Evolutionary conservation across 2,888 invertebrate species (phyloP).

Genomic region (Drosophila mercatorum): DNA sequence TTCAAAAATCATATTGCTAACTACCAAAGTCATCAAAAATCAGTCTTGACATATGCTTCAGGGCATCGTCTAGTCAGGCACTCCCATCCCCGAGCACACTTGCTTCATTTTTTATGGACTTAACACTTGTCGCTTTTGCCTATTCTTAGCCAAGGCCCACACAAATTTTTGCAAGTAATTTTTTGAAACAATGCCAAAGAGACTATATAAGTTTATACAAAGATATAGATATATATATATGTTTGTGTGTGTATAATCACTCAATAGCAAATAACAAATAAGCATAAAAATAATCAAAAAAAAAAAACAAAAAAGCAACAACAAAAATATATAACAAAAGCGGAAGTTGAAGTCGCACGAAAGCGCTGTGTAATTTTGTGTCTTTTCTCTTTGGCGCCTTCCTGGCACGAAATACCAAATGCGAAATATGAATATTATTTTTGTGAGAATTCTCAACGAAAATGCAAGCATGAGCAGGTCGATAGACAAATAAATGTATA

Average conservation of each 20-base stretch:
- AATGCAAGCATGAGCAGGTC: conserved; percentile 51
- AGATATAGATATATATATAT: not conserved
- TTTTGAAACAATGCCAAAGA: conserved; percentile 64
- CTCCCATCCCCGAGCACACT: not conserved
- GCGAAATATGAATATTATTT: conserved; percentile 48
- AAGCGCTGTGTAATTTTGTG: conserved; percentile 74
- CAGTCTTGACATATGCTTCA: not conserved
- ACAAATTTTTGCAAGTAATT: conserved; percentile 52
- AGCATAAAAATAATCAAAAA: conserved; percentile 41
- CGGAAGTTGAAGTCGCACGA: conserved; percentile 71
- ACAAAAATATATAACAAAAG: conserved; percentile 55
- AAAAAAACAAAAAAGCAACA: conserved; percentile 5
- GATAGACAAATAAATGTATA: conserved; percentile 62
- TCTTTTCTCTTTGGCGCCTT: conserved; percentile 67
- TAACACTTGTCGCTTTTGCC: conserved; percentile 65
- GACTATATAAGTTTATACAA: conserved; percentile 43
- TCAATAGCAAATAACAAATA: conserved; percentile 66
- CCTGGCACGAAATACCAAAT: conserved; percentile 72
- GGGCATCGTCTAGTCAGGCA: not conserved
- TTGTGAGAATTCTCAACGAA: conserved; percentile 75
- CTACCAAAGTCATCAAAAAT: not conserved
- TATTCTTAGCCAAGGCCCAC: conserved; percentile 66
- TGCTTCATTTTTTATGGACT: conserved; percentile 17
- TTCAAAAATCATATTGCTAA: no score
- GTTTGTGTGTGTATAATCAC: conserved; percentile 58